Base-by-base conservation (phyloP, 2,797 vertebrate genomes). In the Galaxias olidus region DNA sequence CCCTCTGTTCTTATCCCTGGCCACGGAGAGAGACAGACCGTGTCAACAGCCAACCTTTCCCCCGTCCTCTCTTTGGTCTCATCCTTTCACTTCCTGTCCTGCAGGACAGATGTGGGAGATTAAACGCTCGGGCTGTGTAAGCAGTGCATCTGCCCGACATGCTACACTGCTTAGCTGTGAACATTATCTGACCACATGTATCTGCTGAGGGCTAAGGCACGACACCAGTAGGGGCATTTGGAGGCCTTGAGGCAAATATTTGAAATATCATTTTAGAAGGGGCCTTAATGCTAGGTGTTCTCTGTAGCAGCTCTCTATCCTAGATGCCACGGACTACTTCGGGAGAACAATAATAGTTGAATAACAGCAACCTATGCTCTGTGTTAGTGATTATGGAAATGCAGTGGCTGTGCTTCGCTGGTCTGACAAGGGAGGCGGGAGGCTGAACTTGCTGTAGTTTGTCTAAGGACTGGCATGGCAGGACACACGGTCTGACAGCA, bases 71-170 rank as follows among this genome's bases (percentile, higher is more conserved):
- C 12, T 61, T 50, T 41, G 59, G 66, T 65, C 63, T 44, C 71
- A 20, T 64, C 11, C 52, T 56, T 13, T 47, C 42, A 30, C 53
- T 65, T 56, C 63, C 63, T 54, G 43, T 18, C 47, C 60, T 62
- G 60, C 60, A n/a, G 12, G 60, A 51, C 60, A 62, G 60, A 62
- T 62, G 60, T 43, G 48, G 9, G 60, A 51, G 47, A 51, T 19
- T 30, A 48, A 50, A 61, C 47, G 46, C n/a, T 40, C 12, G 40
- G 8, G 44, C 48, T 41, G 51, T 48, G 18, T 10, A 43, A 62
- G 60, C 48, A 15, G 12, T 12, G 9, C 47, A 51, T 50, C n/a
- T 42, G 30, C 48, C 20, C 47, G 8, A 41, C 46, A 49, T 10
- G 48, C 48, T 19, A 49, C 15, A 41, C 14, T 11, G 57, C 43